Conservation (phyloP, 1,140 invertebrate genomes). For the Antheraea pernyi region DNA sequence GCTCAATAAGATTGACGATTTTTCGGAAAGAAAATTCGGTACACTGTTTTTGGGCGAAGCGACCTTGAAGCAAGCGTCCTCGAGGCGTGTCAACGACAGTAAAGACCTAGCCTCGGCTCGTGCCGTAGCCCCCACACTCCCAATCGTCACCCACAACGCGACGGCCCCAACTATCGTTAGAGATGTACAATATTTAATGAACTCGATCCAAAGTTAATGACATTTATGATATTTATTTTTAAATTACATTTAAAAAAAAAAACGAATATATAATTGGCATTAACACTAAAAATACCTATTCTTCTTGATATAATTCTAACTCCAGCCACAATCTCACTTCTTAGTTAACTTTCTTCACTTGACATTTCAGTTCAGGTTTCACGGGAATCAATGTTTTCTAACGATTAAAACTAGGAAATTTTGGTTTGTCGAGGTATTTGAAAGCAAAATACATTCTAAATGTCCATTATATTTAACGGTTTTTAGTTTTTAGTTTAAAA, state of each 20-base stretch:
- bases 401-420: no score
- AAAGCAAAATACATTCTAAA: no score
- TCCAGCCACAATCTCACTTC: no score
- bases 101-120: slow-evolving; percentile 41
- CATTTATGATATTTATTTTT: background rate
- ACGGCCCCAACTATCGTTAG: slow-evolving; percentile 22
- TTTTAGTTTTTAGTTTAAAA: no score
- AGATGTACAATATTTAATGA: slow-evolving; percentile 27
- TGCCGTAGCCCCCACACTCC: slow-evolving; percentile 32
- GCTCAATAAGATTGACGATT: slow-evolving; percentile 11
- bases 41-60: slow-evolving; percentile 45
- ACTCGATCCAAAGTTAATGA: slow-evolving; percentile 16
- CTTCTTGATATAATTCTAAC: no score
- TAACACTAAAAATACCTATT: no score
- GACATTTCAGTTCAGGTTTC: no score
- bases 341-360: no score
- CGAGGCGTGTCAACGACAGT: slow-evolving; percentile 67
- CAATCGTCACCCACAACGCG: slow-evolving; percentile 13
- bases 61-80: slow-evolving; percentile 68
- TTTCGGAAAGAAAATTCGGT: slow-evolving; percentile 18
- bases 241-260: background rate
- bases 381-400: no score
- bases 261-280: no score
- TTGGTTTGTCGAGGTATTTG: no score
- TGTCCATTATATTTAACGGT: no score